A percentile compares a stretch with the other conserved stretches of the same genome.
phyloP scores from a whole-genome alignment of 2,113 vertebrate species.

The Alces alces region DNA sequence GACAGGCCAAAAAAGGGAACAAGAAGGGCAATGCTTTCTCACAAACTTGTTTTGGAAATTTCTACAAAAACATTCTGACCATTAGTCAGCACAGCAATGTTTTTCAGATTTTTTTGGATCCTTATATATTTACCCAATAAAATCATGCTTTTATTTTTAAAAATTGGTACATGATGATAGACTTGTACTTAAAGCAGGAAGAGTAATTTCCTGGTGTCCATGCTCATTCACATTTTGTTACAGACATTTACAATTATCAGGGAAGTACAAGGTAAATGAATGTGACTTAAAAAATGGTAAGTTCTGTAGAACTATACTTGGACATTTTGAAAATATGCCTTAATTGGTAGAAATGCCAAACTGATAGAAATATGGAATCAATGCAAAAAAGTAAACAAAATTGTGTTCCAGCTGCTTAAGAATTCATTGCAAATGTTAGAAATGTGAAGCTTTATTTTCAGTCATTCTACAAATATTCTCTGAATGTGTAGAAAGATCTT shows the following conservation, averaged over 20 bases:
- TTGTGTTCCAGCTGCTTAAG: background rate
- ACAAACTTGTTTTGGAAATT: constrained; percentile 52
- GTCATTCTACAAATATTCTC: background rate
- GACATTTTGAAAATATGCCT: background rate
- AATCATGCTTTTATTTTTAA: constrained; percentile 5
- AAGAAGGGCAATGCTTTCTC: constrained; percentile 56
- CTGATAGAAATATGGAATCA: background rate
- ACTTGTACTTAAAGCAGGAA: background rate
- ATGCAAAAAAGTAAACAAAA: background rate
- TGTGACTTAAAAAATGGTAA: background rate
- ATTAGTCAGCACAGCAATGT: constrained; percentile 26
- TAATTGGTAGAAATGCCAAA: background rate
- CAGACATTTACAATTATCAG: constrained; percentile 25
- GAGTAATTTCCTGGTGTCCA: background rate
- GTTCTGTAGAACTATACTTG: background rate
- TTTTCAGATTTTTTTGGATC: constrained; percentile 27
- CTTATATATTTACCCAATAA: constrained; percentile 28
- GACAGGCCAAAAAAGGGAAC: background rate
- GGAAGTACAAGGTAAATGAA: background rate
- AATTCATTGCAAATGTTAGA: background rate
- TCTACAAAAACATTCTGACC: constrained; percentile 26
- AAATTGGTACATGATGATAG: background rate
- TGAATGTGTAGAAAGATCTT: background rate
- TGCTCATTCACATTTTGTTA: background rate
- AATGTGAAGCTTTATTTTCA: constrained; percentile 3